phyloP scores from a whole-genome alignment of 2,113 vertebrate genomes.

The Archilochus colubris region DNA sequence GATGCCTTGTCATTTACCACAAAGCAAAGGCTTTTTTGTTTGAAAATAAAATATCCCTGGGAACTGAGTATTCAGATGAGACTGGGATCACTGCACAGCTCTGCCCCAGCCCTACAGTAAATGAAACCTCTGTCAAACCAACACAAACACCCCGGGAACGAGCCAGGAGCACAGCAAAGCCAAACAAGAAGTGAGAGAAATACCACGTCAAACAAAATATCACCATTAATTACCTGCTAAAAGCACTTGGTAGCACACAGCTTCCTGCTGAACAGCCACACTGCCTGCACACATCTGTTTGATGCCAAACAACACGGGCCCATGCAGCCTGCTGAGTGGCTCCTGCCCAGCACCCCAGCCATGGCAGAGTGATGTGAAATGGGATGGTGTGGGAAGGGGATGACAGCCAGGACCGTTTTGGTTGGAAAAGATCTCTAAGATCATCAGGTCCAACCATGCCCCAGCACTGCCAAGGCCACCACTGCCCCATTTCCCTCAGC shows the following conservation, averaged over 20 bases:
- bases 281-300: rapidly evolving
- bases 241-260: not conserved
- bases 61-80: not conserved
- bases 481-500: no score
- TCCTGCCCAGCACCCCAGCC: not conserved
- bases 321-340: rapidly evolving
- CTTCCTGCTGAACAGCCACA: not conserved
- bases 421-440: no score
- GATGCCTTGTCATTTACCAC: not conserved
- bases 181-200: not conserved
- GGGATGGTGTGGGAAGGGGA: not conserved
- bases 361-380: rapidly evolving
- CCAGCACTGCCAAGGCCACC: no score
- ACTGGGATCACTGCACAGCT: not conserved
- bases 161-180: rapidly evolving
- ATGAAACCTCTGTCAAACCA: not conserved
- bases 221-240: not conserved
- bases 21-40: not conserved
- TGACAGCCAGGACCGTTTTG: no score
- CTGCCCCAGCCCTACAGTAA: not conserved
- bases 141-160: not conserved
- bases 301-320: not conserved
- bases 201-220: not conserved
- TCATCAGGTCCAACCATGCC: no score
- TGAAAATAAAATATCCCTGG: not conserved